phyloP scores from a whole-genome alignment of 1,140 invertebrate genomes.

The Saccostrea glomerata region DNA sequence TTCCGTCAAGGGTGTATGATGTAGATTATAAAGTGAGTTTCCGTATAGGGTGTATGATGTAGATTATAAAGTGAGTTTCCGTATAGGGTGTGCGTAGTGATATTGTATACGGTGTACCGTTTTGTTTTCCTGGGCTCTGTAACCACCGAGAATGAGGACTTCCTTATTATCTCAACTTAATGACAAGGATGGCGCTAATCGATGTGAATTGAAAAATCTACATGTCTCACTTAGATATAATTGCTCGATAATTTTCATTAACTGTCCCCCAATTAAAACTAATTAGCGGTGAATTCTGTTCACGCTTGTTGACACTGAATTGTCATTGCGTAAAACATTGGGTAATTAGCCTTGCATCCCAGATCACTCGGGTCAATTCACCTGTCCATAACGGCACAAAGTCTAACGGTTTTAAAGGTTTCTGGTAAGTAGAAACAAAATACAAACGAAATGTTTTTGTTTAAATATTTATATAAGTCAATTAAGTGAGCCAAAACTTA shows the following conservation, averaged over 20 bases:
- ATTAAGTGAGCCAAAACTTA: too few species aligned
- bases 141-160: neutral
- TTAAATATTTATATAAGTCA: neutral
- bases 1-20: too few species aligned
- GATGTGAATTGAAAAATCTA: neutral
- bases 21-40: too few species aligned
- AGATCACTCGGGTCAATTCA: neutral
- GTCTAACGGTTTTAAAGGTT: neutral
- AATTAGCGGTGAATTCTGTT: constrained; percentile 4
- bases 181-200: neutral
- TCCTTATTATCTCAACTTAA: neutral
- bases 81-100: neutral
- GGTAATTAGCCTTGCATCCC: neutral
- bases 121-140: neutral
- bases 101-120: neutral
- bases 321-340: neutral
- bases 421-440: neutral
- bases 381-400: neutral
- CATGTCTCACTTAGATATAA: neutral
- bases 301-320: constrained; percentile 5
- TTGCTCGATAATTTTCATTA: constrained; percentile 1
- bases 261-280: constrained; percentile 2
- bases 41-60: too few species aligned
- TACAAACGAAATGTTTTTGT: neutral
- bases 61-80: neutral